These are phyloP conservation scores for Trachurus trachurus DNA, from an alignment of 2,797 vertebrate genomes.

Conservation along the genomic window DNA sequence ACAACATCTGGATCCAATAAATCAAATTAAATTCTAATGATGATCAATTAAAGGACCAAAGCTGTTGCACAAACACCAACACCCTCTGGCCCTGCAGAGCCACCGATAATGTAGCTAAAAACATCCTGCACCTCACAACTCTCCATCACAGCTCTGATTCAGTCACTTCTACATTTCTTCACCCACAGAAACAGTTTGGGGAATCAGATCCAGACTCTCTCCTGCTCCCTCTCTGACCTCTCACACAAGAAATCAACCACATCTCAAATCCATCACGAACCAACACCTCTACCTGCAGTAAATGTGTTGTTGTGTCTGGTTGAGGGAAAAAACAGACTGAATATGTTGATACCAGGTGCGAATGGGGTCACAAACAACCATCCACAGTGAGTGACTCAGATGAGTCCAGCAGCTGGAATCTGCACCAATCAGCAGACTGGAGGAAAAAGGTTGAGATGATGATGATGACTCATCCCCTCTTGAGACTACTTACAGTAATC, in stretches of 20 bases:
- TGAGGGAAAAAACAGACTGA: no score
- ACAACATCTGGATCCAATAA: neutral
- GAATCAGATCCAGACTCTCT: neutral
- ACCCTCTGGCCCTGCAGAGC: neutral
- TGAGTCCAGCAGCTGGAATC: neutral
- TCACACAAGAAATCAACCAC: neutral
- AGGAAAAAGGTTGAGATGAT: slow-evolving; percentile 2
- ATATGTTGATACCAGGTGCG: neutral
- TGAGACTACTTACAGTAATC: neutral
- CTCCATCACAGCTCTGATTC: no score
- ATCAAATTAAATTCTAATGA: neutral
- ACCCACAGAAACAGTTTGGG: neutral
- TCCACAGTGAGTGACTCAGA: neutral
- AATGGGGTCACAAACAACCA: neutral
- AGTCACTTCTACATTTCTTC: neutral
- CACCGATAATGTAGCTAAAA: no score
- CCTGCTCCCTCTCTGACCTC: neutral
- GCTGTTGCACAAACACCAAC: neutral
- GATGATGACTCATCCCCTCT: slow-evolving; percentile 7
- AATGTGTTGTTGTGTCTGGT: neutral
- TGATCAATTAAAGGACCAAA: neutral
- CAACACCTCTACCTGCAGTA: neutral
- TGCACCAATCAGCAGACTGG: slow-evolving; percentile 14
- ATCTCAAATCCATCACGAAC: neutral
- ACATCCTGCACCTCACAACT: no score